Evolutionary conservation across 2,888 invertebrate genomes (phyloP), one percentile per base, ranked within the genome.

Genomic region (Hydroisotoma schaefferi): DNA sequence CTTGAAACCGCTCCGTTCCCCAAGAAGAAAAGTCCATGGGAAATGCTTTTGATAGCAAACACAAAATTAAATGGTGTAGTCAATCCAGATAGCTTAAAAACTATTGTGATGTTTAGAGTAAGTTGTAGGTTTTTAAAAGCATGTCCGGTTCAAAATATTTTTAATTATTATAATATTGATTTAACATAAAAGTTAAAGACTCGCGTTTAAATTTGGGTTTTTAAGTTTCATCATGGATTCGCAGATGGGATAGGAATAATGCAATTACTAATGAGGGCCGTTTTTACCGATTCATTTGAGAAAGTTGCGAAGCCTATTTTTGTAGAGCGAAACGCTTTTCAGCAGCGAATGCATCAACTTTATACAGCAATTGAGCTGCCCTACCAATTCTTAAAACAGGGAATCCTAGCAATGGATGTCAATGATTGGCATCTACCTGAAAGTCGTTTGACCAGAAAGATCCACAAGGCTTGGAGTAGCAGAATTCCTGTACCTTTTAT

Each of bases 341-440:
- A 68, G 47, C 62, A 67, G 47, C 28, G 49, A 2, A 8, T 65
- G 6, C 62, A 61, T 40, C 53, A 63, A 48, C 5, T 63, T n/a
- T 44, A 58, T 5, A 65, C 69, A 2, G 51, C 54, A 27, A 48
- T 71, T 5, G 63, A 71, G 28, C 61, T 69, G 12, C 71, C 71
- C 1, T 71, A 71, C 40, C 63, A 69, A 43, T 71, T 71, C 51
- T 56, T 65, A 25, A 71, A 71, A 40, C 71, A 71, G 61, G 63
- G 69, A 1, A 38, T 71, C 2, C 22, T 49, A 8, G 66, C 71
- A 10, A 46, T 58, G 23, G 71, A 71, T 46, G 44, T 63, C 8
- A 71, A 71, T 47, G 55, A 61, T 33, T 71, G 71, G 71, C 71
- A 71, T 55, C 40, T 71, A 2, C 60, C 66, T 15, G 71, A 71